Percentiles rank a stretch among this genome's conserved stretches.
Evolutionary conservation across 2,888 invertebrate species (phyloP).

Genomic region (Uloborus plumipes): DNA sequence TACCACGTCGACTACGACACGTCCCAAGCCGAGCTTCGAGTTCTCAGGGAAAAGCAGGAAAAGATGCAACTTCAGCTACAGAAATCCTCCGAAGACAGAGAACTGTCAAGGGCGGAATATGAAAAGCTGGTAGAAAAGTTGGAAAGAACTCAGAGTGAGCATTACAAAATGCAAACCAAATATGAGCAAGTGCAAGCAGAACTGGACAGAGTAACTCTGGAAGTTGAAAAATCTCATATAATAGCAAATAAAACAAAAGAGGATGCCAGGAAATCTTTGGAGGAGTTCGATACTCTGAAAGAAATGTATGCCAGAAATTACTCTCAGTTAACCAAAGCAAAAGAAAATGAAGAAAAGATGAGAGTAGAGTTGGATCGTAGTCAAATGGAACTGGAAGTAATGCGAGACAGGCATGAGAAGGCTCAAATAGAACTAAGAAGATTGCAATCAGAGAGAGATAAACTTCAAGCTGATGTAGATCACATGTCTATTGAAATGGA

Average conservation of each 20-base stretch:
- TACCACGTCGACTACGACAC: conserved; percentile 88
- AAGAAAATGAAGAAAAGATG: conserved; percentile 91
- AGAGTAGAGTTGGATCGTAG: conserved; percentile 85
- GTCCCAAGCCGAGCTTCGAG: conserved; percentile 85
- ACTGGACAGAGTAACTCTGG: conserved; percentile 86
- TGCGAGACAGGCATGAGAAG: conserved; percentile 89
- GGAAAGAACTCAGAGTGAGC: conserved; percentile 84
- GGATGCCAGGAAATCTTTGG: conserved; percentile 87
- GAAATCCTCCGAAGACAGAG: conserved; percentile 89
- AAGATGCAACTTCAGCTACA: conserved; percentile 82
- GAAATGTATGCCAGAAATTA: conserved; percentile 91
- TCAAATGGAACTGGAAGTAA: conserved; percentile 86
- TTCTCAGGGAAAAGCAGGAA: conserved; percentile 90
- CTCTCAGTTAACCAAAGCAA: conserved; percentile 85
- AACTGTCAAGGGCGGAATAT: conserved; percentile 89
- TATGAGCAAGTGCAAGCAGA: conserved; percentile 89
- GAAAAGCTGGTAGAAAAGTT: conserved; percentile 89
- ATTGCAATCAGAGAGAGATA: conserved; percentile 72
- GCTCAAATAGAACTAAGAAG: conserved; percentile 86
- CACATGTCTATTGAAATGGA: conserved; percentile 79
- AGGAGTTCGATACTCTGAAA: conserved; percentile 86
- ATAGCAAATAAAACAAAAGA: conserved; percentile 85
- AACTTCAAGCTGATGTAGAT: conserved; percentile 69
- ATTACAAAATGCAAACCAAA: conserved; percentile 88
- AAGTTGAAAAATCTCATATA: conserved; percentile 86